Conservation (phyloP, 1,140 invertebrate genomes). For the Pentalonia nigronervosa region DNA sequence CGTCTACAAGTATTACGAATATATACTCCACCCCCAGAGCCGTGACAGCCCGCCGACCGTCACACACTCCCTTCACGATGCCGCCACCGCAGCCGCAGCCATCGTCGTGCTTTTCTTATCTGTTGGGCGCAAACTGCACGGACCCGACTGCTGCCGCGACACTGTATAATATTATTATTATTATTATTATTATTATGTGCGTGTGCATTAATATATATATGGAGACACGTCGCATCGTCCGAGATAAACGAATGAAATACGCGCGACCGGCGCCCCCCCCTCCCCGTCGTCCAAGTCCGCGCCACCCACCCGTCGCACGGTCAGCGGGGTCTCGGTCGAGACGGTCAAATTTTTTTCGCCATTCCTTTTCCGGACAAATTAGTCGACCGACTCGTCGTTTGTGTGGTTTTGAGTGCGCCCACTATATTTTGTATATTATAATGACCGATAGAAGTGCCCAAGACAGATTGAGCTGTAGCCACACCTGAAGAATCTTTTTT, state of each 20-base stretch:
- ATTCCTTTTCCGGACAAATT: background rate
- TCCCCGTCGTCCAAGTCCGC: background rate
- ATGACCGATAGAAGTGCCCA: too few relatives aligned
- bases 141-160: background rate
- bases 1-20: too few relatives aligned
- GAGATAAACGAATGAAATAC: constrained; percentile 20
- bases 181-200: background rate
- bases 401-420: background rate
- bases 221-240: background rate
- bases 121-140: background rate
- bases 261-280: background rate
- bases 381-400: background rate
- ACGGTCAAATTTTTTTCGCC: background rate
- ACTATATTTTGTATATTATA: too few relatives aligned
- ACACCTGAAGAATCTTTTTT: too few relatives aligned
- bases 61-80: too few relatives aligned
- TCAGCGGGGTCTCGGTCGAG: background rate
- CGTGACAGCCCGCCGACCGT: background rate
- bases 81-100: too few relatives aligned
- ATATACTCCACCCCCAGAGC: too few relatives aligned
- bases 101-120: background rate
- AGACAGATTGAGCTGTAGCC: too few relatives aligned
- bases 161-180: background rate
- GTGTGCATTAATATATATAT: too few relatives aligned
- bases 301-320: background rate